phyloP scores from a whole-genome alignment of 2,888 invertebrate species.

The Phasia obesa region DNA sequence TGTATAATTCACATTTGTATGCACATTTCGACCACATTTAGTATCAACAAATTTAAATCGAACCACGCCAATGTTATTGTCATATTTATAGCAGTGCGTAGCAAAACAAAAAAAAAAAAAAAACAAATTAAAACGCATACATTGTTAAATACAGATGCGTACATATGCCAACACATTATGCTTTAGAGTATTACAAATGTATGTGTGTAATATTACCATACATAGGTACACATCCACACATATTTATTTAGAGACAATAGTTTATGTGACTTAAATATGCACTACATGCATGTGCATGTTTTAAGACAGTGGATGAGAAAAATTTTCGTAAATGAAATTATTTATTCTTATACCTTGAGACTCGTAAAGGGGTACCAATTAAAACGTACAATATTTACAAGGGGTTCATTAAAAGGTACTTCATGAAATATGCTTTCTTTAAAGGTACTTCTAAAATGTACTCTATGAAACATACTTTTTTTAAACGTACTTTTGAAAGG shows the following conservation, averaged over 20 bases:
- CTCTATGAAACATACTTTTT: slow-evolving; percentile 5
- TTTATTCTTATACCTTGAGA: too few relatives aligned
- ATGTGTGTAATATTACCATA: slow-evolving; percentile 11
- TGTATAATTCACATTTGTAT: slow-evolving; percentile 12
- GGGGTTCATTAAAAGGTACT: background rate
- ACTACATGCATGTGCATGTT: slow-evolving; percentile 16
- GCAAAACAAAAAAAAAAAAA: too few relatives aligned
- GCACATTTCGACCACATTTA: slow-evolving; percentile 57
- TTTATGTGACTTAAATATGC: slow-evolving; percentile 44
- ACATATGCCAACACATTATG: slow-evolving; percentile 39
- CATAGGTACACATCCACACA: background rate
- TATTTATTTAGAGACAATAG: slow-evolving; percentile 31
- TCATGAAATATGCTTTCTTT: background rate
- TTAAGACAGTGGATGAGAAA: slow-evolving; percentile 24
- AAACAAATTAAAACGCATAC: slow-evolving; percentile 27
- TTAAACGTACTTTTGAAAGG: too few relatives aligned
- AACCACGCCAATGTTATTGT: slow-evolving; percentile 65
- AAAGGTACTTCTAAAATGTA: background rate
- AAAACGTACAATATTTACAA: too few relatives aligned
- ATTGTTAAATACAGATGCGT: slow-evolving; percentile 22
- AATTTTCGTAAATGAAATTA: too few relatives aligned
- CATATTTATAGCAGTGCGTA: slow-evolving; percentile 59
- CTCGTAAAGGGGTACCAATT: too few relatives aligned
- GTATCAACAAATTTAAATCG: slow-evolving; percentile 68
- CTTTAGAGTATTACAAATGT: slow-evolving; percentile 27